A percentile compares a stretch with the other conserved stretches of the same genome.
These are phyloP conservation scores for Caenorhabditis remanei DNA, from an alignment of 1,140 invertebrate genomes.

Conservation along the genomic window DNA sequence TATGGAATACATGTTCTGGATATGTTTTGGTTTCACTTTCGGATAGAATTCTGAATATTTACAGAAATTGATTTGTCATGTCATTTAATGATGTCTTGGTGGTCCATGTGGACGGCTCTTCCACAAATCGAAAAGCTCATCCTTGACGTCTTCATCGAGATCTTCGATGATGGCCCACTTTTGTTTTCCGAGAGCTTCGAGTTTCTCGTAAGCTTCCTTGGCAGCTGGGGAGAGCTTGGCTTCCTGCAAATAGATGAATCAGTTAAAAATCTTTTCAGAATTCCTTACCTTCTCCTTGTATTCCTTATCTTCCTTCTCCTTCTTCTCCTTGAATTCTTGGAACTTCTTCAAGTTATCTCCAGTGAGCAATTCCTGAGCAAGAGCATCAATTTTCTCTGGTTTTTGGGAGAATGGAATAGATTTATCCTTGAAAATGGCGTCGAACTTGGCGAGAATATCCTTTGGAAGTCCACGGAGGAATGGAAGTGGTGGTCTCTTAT, in stretches of 20 bases:
- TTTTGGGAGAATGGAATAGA: conserved; percentile 50
- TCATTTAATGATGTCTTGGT: conserved; percentile 48
- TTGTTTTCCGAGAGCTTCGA: conserved; percentile 53
- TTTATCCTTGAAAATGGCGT: conserved; percentile 58
- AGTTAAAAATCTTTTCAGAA: too few relatives aligned
- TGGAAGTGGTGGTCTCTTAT: conserved; percentile 52
- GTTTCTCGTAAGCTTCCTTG: conserved; percentile 59
- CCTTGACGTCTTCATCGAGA: conserved; percentile 34
- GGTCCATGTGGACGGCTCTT: conserved; percentile 49
- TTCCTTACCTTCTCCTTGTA: conserved; percentile 29
- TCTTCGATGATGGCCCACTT: conserved; percentile 44
- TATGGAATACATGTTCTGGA: neutral
- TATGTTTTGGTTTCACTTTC: neutral
- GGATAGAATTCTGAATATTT: conserved; percentile 38
- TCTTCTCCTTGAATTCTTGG: conserved; percentile 60
- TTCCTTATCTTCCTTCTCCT: conserved; percentile 26
- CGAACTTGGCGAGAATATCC: conserved; percentile 53
- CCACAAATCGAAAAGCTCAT: conserved; percentile 62
- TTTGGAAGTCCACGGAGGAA: conserved; percentile 54
- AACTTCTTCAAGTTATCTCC: conserved; percentile 58
- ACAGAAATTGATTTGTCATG: neutral
- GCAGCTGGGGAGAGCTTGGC: conserved; percentile 60
- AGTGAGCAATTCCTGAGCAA: conserved; percentile 47
- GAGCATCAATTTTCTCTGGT: conserved; percentile 54
- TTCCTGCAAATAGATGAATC: neutral